phyloP scores from a whole-genome alignment of 2,797 vertebrate genomes.

The Leptoclinus maculatus region DNA sequence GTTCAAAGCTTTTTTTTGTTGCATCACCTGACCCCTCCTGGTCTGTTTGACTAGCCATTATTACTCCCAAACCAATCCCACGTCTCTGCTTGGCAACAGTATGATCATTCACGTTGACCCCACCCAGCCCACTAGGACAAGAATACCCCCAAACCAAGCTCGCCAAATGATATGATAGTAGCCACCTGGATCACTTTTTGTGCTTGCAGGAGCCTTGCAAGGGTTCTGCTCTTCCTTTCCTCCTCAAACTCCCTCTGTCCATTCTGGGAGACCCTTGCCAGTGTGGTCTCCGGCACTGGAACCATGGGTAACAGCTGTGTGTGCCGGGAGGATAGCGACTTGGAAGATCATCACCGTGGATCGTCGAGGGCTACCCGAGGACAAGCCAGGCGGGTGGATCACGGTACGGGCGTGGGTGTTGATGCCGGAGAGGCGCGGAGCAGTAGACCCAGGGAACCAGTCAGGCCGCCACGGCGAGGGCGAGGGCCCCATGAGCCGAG shows the following conservation, averaged over 20 bases:
- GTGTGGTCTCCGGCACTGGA: slow-evolving; percentile 76
- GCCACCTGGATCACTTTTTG: slow-evolving; percentile 95
- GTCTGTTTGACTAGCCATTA: slow-evolving; percentile 28
- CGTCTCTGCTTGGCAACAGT: slow-evolving; percentile 49
- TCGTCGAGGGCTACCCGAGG: slow-evolving; percentile 76
- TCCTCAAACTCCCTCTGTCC: slow-evolving; percentile 79
- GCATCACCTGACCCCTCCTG: slow-evolving; percentile 29
- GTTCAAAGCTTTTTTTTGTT: slow-evolving; percentile 36
- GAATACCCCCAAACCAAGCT: slow-evolving; percentile 79
- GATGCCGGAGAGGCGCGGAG: slow-evolving; percentile 86
- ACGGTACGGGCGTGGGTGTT: slow-evolving; percentile 54
- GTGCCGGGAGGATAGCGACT: slow-evolving; percentile 96
- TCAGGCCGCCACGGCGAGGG: slow-evolving; percentile 93
- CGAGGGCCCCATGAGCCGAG: slow-evolving; percentile 96
- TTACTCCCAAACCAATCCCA: slow-evolving; percentile 18
- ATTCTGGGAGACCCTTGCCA: slow-evolving; percentile 82
- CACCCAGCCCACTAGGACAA: slow-evolving; percentile 79
- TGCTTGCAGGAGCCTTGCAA: slow-evolving; percentile 95
- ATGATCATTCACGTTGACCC: slow-evolving; percentile 80
- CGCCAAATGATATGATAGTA: slow-evolving; percentile 99
- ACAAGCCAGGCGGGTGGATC: slow-evolving; percentile 86
- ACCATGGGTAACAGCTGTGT: slow-evolving; percentile 98
- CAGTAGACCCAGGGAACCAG: slow-evolving; percentile 92
- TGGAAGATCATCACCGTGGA: slow-evolving; percentile 88
- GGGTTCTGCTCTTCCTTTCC: slow-evolving; percentile 89